These are phyloP conservation scores for Hemibagrus guttatus DNA, from an alignment of 2,797 vertebrate genomes.

Conservation along the genomic window DNA sequence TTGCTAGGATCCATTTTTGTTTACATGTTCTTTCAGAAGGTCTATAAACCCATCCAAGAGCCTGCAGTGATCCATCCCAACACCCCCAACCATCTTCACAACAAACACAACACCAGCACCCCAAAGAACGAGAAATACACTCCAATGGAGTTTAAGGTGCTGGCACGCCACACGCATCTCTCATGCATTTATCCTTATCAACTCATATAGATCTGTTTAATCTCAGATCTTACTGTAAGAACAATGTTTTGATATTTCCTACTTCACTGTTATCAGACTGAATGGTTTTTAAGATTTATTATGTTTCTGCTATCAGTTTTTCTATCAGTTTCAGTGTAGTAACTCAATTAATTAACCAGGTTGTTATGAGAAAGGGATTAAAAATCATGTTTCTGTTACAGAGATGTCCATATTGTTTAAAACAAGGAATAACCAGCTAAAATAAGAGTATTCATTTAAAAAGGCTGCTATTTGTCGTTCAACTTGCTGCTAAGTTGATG, in stretches of 20 bases:
- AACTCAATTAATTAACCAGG: background rate
- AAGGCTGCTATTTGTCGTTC: background rate
- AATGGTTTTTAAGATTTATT: background rate
- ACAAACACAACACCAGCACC: conserved; percentile 85
- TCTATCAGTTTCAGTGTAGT: background rate
- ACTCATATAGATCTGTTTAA: background rate
- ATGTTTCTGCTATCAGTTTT: background rate
- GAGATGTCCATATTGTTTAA: background rate
- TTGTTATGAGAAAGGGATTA: background rate
- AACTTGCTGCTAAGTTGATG: no score
- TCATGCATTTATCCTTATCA: background rate
- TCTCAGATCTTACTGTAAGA: background rate
- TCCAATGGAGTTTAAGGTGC: conserved; percentile 97
- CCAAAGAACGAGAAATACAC: conserved; percentile 97
- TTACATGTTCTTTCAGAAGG: conserved; percentile 87
- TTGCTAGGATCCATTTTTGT: conserved; percentile 84
- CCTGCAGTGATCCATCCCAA: conserved; percentile 90
- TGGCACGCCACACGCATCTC: background rate
- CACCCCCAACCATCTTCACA: conserved; percentile 93
- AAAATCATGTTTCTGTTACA: background rate
- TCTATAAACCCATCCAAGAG: conserved; percentile 84
- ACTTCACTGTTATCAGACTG: background rate
- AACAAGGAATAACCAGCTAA: background rate
- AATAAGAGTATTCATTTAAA: background rate
- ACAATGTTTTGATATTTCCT: background rate